Percentiles rank a stretch among this genome's conserved stretches.
These are phyloP conservation scores for Sphenodon punctatus DNA, from an alignment of 2,797 vertebrate species.

Conservation along the genomic window DNA sequence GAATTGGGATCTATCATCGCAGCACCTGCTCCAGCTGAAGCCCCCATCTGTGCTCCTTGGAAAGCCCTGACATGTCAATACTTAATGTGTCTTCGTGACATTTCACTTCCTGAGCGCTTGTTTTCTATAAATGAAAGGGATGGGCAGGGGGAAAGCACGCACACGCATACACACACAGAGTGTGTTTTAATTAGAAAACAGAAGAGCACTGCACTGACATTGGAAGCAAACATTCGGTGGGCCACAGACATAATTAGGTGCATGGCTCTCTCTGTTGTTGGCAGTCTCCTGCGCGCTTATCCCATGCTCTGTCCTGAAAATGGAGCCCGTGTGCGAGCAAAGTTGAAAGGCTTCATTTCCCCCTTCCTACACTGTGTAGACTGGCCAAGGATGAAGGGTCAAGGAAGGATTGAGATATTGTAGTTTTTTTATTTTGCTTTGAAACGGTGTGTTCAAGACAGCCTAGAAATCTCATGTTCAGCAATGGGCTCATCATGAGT, in stretches of 20 bases:
- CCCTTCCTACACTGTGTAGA: not conserved
- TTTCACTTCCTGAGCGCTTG: conserved; percentile 39
- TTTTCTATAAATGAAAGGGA: not conserved
- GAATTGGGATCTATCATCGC: conserved; percentile 45
- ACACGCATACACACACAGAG: rapidly evolving
- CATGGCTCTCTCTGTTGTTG: conserved; percentile 21
- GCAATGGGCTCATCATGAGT: too few species aligned
- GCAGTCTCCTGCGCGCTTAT: conserved; percentile 25
- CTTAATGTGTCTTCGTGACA: conserved; percentile 53
- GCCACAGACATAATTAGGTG: conserved; percentile 25
- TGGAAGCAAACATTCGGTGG: not conserved
- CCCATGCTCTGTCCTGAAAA: not conserved
- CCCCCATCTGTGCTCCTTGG: conserved; percentile 60
- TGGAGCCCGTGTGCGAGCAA: rapidly evolving
- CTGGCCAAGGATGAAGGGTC: too few species aligned
- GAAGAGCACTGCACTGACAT: not conserved
- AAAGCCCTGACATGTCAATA: not conserved
- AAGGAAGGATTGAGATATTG: not conserved
- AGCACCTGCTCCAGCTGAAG: conserved; percentile 68
- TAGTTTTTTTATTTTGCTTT: not conserved
- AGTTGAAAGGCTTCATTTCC: conserved; percentile 8
- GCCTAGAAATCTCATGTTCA: too few species aligned
- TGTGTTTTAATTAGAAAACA: conserved; percentile 31
- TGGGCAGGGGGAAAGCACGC: not conserved
- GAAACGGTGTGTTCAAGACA: not conserved